phyloP scores from a whole-genome alignment of 2,113 vertebrate species.

The Monarcha castaneiventris region DNA sequence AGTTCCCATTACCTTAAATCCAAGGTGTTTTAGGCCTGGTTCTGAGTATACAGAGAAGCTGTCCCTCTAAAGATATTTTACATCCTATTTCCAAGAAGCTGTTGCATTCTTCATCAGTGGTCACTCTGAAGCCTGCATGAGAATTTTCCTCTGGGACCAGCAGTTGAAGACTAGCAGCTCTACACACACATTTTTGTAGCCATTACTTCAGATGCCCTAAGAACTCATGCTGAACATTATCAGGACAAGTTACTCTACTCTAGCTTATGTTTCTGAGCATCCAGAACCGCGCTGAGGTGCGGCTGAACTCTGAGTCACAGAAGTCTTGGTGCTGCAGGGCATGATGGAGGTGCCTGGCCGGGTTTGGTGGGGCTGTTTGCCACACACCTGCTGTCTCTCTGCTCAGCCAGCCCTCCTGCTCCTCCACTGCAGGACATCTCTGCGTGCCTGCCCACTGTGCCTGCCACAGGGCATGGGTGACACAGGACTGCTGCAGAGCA shows the following conservation, averaged over 20 bases:
- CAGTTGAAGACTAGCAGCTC: not conserved
- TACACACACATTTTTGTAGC: not conserved
- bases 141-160: not conserved
- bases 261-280: not conserved
- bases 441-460: not conserved
- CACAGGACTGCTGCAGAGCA: not conserved
- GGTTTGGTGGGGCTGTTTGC: not conserved
- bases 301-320: not conserved
- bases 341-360: fast-evolving
- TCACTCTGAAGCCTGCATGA: not conserved
- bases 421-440: not conserved
- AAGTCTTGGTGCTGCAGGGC: not conserved
- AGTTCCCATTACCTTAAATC: not conserved
- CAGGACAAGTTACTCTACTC: fast-evolving
- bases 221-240: not conserved
- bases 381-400: not conserved
- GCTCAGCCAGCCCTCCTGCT: not conserved
- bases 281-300: fast-evolving
- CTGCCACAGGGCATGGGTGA: not conserved
- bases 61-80: not conserved
- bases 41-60: not conserved
- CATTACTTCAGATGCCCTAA: not conserved
- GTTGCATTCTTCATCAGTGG: not conserved
- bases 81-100: not conserved
- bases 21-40: not conserved